Base-by-base conservation (phyloP, 2,797 vertebrate genomes). In the Microtus obscurus region DNA sequence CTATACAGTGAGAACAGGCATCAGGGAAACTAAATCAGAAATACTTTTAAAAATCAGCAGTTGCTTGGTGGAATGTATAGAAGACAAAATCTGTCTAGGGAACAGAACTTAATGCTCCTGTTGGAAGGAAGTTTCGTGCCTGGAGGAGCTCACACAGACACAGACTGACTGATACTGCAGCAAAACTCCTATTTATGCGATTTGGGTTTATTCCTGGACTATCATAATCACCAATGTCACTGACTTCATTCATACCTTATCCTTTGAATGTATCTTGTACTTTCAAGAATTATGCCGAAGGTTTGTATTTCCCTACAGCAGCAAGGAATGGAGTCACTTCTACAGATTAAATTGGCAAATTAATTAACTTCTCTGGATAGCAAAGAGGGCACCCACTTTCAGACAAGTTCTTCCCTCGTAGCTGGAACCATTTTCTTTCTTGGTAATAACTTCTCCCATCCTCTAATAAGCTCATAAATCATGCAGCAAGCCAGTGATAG, bases 81-180 rank as follows among this genome's bases (percentile, higher is more conserved):
- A 89, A 92, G 94, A 65, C 48, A 94, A 59, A 82, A 79, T 25
- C 48, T 51, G 13, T 71, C 4, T 12, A 43, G 14, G 40, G 23
- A 51, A 80, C 9, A 87, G 27, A 63, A 40, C 16, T 34, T 48
- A 92, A 27, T 94, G 81, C 81, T 93, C 71, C 73, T 87, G 97
- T 94, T 81, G 78, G 89, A 90, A 93, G 79, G 78, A 95, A 97
- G 98, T 97, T 61, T n/a, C 69, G 78, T 93, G 81, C 87, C 83
- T 71, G 23, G 92, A 83, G 93, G 80, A 89, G 14, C 4, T 40
- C 91, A 76, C 90, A 34, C 90, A 63, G 56, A 89, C 31, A 91
- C 14, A 86, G 85, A 63, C 77, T 83, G 37, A 88, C 79, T 93
- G 63, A 83, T 37, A 61, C 69, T 76, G 6, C 23, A 96, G 6